Conservation (phyloP, 2,113 vertebrate genomes). For the Neofelis nebulosa region DNA sequence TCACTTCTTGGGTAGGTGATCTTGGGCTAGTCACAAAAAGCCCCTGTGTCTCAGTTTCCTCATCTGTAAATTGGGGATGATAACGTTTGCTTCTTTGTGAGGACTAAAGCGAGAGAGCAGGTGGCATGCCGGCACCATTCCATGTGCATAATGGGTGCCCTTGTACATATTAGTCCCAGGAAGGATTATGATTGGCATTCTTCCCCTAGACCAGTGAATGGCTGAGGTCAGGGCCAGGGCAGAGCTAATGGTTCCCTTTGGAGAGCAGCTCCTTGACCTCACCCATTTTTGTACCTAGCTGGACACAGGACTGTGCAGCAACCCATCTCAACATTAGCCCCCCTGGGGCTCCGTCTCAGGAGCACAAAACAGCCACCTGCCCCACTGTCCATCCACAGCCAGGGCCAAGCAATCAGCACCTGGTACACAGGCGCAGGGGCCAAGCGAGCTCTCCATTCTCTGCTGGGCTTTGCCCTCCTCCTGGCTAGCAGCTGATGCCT, state of each 20-base stretch:
- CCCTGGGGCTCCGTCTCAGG: neutral
- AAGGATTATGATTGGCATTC: neutral
- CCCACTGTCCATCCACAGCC: neutral
- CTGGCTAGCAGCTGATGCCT: neutral
- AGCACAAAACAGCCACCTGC: conserved; percentile 33
- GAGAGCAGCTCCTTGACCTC: neutral
- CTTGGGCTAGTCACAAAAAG: neutral
- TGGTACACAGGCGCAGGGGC: neutral
- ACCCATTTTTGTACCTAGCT: neutral
- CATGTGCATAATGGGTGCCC: neutral
- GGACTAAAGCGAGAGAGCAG: neutral
- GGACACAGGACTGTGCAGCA: neutral
- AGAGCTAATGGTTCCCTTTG: neutral
- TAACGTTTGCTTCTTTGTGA: neutral
- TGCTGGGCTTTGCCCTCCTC: neutral
- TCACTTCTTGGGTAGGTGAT: neutral
- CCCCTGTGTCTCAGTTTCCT: neutral
- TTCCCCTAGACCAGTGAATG: neutral
- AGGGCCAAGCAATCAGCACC: neutral
- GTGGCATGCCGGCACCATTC: neutral
- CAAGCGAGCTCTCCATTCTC: neutral
- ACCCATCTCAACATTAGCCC: neutral
- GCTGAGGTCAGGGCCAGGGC: neutral
- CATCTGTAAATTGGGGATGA: neutral
- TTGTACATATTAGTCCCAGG: neutral